Base-by-base conservation (phyloP, 2,888 invertebrate genomes). In the Metopia argyrocephala region DNA sequence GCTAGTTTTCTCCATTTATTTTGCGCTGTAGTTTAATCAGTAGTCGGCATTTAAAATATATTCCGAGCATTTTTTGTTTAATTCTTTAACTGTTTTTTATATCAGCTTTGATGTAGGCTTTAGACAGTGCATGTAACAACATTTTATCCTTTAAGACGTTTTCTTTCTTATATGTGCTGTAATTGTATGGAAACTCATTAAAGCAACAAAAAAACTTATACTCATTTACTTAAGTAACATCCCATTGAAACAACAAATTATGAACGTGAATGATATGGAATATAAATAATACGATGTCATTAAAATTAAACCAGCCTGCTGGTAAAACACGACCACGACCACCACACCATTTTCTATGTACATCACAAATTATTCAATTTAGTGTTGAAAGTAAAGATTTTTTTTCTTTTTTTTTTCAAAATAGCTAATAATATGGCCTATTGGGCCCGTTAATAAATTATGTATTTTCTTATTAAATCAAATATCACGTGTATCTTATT, bases 141-240 rank as follows among this genome's bases (percentile, higher is more conserved):
- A 73, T 78, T 66, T 52, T 78, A 59, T 73, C 78, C 71, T 73
- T 66, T 48, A 66, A 70, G 66, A 25, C 48, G 64, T 25, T 66
- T 71, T n/a, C n/a, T n/a, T 66, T 66, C 54, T 78, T 78, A 61
- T 56, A n/a, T 48, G 52, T 46, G 71, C 78, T 78, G 78, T 12
- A 78, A 78, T 61, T 73, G 78, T 73, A 78, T 65, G 65, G 71
- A 28, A 78, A 61, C 65, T 59, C 0, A 66, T 78, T 78, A 54
- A 61, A 73, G 54, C n/a, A 18, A 6, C 6, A 27, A n/a, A 12
- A 18, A 59, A 45, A 45, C 25, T 73, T 31, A 68, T 31, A 59
- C 9, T 45, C 48, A n/a, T 21, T 28, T 7, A 52, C 31, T 20
- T 21, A 20, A 28, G 57, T 20, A 56, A 56, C 18, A 38, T 38